phyloP scores from a whole-genome alignment of 2,113 vertebrate species.

The Smithornis capensis region DNA sequence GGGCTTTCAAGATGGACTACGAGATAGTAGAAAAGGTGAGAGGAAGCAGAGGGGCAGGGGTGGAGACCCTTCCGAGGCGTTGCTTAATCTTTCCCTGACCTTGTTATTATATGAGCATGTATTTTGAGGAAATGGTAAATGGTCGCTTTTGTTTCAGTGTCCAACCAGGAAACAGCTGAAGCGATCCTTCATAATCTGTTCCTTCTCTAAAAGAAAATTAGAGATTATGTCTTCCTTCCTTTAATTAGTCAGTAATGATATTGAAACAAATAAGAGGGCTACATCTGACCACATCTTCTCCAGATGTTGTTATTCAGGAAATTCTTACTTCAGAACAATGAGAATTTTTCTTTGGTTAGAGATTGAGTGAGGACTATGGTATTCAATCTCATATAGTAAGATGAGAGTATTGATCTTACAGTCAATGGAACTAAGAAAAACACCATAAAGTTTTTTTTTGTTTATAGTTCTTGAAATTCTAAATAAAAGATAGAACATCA shows the following conservation, averaged over 20 bases:
- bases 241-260: conserved; percentile 32
- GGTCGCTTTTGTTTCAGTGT: not conserved
- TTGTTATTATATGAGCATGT: not conserved
- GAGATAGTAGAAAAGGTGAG: conserved; percentile 94
- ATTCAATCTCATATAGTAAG: not conserved
- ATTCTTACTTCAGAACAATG: not conserved
- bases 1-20: conserved; percentile 99
- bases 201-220: conserved; percentile 23
- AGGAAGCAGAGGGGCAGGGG: not conserved
- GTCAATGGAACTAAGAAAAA: not conserved
- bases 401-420: not conserved
- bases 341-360: not conserved
- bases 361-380: not conserved
- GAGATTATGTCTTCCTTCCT: conserved; percentile 47
- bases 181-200: not conserved
- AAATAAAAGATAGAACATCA: not conserved
- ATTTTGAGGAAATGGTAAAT: not conserved
- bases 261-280: not conserved
- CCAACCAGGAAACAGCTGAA: conserved; percentile 11
- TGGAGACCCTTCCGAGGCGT: not conserved
- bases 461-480: not conserved
- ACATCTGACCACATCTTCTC: not conserved
- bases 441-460: not conserved
- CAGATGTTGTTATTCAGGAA: conserved; percentile 42
- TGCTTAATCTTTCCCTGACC: not conserved